Evolutionary conservation across 2,888 invertebrate genomes (phyloP), one percentile per base, ranked within the genome.

Genomic region (Apamea crenata): DNA sequence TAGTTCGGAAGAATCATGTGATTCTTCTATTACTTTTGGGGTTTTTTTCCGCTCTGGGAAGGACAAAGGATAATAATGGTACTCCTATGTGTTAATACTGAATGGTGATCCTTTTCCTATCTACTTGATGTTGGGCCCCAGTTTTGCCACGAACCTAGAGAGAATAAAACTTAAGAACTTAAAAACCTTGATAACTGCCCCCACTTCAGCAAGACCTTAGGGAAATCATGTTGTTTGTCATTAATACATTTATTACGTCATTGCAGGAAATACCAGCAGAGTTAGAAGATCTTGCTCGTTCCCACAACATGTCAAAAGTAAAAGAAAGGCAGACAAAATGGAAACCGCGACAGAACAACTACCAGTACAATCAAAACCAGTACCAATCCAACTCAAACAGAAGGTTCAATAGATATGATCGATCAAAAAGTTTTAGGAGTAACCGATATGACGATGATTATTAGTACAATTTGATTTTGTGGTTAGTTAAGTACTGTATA

Each of bases 201-300:
- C 29, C 16, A 8, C 25, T 25, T 16, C 7, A n/a, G 4, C 16
- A 63, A 50, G 25, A 56, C 56, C 14, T 29, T 3, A 14, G 18
- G 5, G 21, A 21, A 40, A 50, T 40, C 29, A 29, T 29, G 25
- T 7, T 59, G 50, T 6, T 36, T 53, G 47, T 36, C 25, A 50
- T 40, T 44, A 50, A 75, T 68, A 44, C 2, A 67, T 63, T 47
- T 32, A 40, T 74, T 29, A n/a, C 12, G 36, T 83, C 72, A 84
- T 93, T 91, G 71, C 91, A 96, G 96, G 95, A 94, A 87, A 89
- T 96, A 59, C 94, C 96, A n/a, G 56, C 86, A 56, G 95, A 95
- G 61, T 84, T 97, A 74, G 78, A 90, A 53, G 90, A 94, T 0
- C 91, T 96, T 87, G 93, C 94, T 16, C 91, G 90, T 66, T 93